Base-by-base conservation (phyloP, 1,140 invertebrate genomes). In the Dufourea novaeangliae region DNA sequence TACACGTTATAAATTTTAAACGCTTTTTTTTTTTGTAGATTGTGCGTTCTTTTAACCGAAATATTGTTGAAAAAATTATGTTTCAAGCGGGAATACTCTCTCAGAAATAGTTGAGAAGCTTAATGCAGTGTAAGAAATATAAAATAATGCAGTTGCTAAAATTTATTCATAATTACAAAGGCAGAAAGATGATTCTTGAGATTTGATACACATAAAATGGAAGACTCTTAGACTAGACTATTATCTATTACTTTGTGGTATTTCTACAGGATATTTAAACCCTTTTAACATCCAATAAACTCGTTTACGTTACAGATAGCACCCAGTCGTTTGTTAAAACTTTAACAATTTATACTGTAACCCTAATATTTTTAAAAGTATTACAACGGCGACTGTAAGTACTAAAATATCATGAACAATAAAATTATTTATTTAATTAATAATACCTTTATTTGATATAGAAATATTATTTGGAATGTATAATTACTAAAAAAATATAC, bases 151-250 rank as follows among this genome's bases (percentile, higher is more conserved):
- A 29, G 1, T 77, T 25, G 20, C 34, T 32, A 71, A 25, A 34
- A 54, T 77, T 71, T 64, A 72, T 61, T 66, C 12, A 17, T 41
- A 59, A 59, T 68, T 69, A 74, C 46, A 56, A 10, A 39, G 20
- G 37, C 17, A 37, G 14, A 8, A 57, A 67, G 61, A 79, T 76
- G 69, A 27, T 77, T 29, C 57, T 41, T 22, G 63, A 39, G 41
- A 77, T 54, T 77, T 5, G 8, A 34, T 46, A 56, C 71, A 76
- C 64, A 68, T 54, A 41, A 77, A 41, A 77, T 63, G 57, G 44
- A 71, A 71, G 37, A 71, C 27, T 57, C 66, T 63, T 77, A 77
- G 67, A 71, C 37, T 71, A 77, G 32, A 77, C 25, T 63, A 71
- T 62, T 39, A 77, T 63, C 50, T 70, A 70, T 59, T 52, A 44